Evolutionary conservation across 1,140 invertebrate genomes (phyloP), one percentile per base, ranked within the genome.

Genomic region (Drosophila kurseongensis): DNA sequence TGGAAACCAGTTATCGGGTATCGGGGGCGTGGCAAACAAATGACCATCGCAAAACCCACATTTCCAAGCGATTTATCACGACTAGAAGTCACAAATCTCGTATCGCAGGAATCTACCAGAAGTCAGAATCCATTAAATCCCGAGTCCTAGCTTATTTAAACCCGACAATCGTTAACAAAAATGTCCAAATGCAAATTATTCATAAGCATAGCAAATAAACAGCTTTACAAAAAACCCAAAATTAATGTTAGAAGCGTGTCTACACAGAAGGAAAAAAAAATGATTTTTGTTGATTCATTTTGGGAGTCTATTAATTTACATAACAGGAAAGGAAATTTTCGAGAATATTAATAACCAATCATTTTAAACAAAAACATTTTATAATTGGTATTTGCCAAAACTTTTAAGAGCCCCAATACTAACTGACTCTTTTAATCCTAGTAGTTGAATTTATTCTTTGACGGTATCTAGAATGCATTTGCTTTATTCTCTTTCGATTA

Each of bases 141-240:
- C 23, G n/a, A 10, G 27, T 44, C 60, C 60, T 51, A 62, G 50
- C 60, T 62, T 50, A 54, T 10, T 41, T 16, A 23, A 13, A 16
- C 35, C 29, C 48, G n/a, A 18, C 61, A 32, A 48, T 50, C 45
- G 60, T 44, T 66, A 47, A 68, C 60, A 68, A 65, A 66, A 68
- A 47, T 68, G 60, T 68, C 61, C 65, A 18, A 65, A 68, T 54
- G 65, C 65, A 52, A 68, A 68, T 68, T 68, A 66, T 68, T 68
- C 61, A 68, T 68, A 68, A 68, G 60, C 60, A 68, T 47, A 29
- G 47, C 65, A 68, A 68, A 68, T 68, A 68, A 68, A 66, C 60
- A 68, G 65, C 60, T 66, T 65, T 38, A 32, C 6, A 7, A 32
- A 48, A 50, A 67, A 35, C 7, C 8, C 12, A 51, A 68, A 68